Base-by-base conservation (phyloP, 2,113 vertebrate species). In the Emberiza fucata region DNA sequence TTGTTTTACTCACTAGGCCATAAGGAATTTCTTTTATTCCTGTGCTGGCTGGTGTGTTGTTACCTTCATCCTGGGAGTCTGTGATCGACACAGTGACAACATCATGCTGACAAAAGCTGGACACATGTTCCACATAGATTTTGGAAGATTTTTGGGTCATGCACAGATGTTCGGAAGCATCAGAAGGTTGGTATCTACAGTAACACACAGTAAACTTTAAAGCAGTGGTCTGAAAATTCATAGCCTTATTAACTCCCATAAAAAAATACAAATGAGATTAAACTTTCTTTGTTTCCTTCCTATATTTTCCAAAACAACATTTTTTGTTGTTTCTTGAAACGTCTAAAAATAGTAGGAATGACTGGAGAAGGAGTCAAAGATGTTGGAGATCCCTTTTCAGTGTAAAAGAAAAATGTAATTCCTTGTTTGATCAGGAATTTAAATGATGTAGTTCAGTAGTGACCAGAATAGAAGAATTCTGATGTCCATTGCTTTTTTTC, bases 41-140 rank as follows among this genome's bases (percentile, higher is more conserved):
- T 98, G 98, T 1, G 98, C 98, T 60, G 98, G 98, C 44, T 98
- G 98, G 97, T 98, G 98, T 81, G 98, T 98, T 71, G 98, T 97
- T 31, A 98, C 98, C 4, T 98, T 98, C 88, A 95, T 98, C 84
- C 81, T 98, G 93, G 98, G 98, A 47, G 95, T 98, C 29, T 98
- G 98, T 54, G 98, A 98, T 82, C 95, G 98, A 18, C 98, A 98
- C 88, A 98, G 97, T 18, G 98, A 98, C 96, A 98, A 98, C 80
- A 97, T 98, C 45, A 98, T 98, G 98, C 93, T 98, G 79, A 98
- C 97, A 22, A 96, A 89, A 48, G 64, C 91, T 18, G 98, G 98
- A 11, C 98, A 95, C 94, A 97, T 98, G 97, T 98, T 98, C 89
- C 98, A 98, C 80, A 97, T 98, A 12, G 98, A 98, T 94, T 98